Conservation (phyloP, 2,888 invertebrate species). For the Margaritifera margaritifera region DNA sequence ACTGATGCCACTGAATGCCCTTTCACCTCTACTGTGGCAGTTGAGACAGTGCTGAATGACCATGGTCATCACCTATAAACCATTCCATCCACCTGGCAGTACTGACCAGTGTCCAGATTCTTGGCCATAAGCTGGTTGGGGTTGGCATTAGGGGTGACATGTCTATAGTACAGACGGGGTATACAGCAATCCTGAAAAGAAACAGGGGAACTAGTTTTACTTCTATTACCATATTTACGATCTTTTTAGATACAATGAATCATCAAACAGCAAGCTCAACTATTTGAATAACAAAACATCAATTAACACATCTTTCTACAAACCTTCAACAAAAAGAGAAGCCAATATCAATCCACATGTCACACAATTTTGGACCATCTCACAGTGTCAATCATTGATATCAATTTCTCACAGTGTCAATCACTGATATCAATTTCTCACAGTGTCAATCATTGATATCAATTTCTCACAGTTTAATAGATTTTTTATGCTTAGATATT, state of each 20-base stretch:
- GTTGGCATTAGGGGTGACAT: conserved; percentile 65
- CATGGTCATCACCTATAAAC: too few relatives aligned
- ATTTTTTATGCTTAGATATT: too few relatives aligned
- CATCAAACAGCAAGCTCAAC: background rate
- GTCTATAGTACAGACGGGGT: conserved; percentile 57
- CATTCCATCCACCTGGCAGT: conserved; percentile 55
- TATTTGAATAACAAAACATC: background rate
- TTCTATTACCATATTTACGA: background rate
- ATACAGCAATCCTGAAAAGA: conserved; percentile 65
- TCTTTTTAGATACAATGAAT: background rate
- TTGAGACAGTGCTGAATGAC: too few relatives aligned
- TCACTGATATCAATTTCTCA: too few relatives aligned
- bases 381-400: too few relatives aligned
- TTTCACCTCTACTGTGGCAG: too few relatives aligned
- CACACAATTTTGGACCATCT: too few relatives aligned
- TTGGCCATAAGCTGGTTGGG: conserved; percentile 67
- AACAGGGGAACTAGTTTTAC: background rate
- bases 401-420: too few relatives aligned
- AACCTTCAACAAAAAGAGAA: background rate
- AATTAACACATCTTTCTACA: background rate
- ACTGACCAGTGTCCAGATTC: conserved; percentile 68
- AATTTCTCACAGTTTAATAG: too few relatives aligned
- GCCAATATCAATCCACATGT: background rate
- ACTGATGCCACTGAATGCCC: too few relatives aligned
- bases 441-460: too few relatives aligned